phyloP scores from a whole-genome alignment of 2,797 vertebrate species.

The Furcifer pardalis region DNA sequence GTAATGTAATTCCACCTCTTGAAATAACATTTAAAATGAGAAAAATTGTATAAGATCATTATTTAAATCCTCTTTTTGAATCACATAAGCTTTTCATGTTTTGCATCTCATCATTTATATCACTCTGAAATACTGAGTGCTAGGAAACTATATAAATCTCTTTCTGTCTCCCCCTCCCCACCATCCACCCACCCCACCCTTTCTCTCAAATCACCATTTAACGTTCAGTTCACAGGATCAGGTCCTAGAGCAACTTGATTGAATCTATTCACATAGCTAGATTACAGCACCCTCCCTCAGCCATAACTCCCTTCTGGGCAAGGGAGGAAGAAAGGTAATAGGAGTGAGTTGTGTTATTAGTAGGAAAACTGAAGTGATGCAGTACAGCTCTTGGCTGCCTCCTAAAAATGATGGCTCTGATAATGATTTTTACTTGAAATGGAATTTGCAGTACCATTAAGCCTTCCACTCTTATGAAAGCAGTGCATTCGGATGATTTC shows the following conservation, averaged over 20 bases:
- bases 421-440: slow-evolving; percentile 56
- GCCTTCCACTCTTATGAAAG: slow-evolving; percentile 56
- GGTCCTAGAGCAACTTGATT: neutral
- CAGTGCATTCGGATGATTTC: slow-evolving; percentile 28
- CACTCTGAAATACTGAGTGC: neutral
- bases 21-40: slow-evolving; percentile 26
- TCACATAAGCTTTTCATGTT: slow-evolving; percentile 7
- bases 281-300: slow-evolving; percentile 37
- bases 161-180: no score
- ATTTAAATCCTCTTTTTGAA: slow-evolving; percentile 16
- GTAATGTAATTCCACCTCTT: slow-evolving; percentile 5
- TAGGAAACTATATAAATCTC: neutral
- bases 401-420: slow-evolving; percentile 59
- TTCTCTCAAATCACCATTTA: neutral
- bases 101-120: neutral
- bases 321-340: slow-evolving; percentile 39
- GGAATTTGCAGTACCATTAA: slow-evolving; percentile 53
- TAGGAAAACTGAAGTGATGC: slow-evolving; percentile 47
- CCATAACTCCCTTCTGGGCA: slow-evolving; percentile 34
- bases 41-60: slow-evolving; percentile 24
- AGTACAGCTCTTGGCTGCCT: slow-evolving; percentile 51
- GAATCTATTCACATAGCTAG: slow-evolving; percentile 31
- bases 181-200: no score
- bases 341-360: slow-evolving; percentile 49
- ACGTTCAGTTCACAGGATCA: slow-evolving; percentile 32